Conservation (phyloP, 2,797 vertebrate species). For the Taenioides sp. region DNA sequence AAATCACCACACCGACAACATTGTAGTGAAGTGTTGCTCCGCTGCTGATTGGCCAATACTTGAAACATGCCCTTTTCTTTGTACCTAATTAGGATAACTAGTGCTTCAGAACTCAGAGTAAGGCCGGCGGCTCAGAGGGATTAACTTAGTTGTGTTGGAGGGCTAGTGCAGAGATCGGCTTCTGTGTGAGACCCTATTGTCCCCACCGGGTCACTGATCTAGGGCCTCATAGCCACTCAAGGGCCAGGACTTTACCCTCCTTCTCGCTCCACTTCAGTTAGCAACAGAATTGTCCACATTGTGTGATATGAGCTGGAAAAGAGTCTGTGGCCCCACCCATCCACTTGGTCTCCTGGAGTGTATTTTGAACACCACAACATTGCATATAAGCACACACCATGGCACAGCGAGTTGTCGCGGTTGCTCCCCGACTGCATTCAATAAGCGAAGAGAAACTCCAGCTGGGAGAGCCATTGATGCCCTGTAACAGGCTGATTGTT, state of each 20-base stretch:
- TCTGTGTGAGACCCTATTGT: constrained; percentile 68
- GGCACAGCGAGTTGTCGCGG: constrained; percentile 32
- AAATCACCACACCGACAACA: constrained; percentile 43
- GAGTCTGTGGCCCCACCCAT: constrained; percentile 76
- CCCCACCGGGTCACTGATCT: constrained; percentile 67
- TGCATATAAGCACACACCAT: constrained; percentile 39
- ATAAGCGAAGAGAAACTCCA: constrained; percentile 74
- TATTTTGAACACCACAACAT: constrained; percentile 79
- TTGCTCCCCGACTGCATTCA: constrained; percentile 55
- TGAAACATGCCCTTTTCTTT: constrained; percentile 64
- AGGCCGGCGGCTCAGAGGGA: constrained; percentile 63
- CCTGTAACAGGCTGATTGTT: constrained; percentile 77
- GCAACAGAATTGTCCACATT: constrained; percentile 74
- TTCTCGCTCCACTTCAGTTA: constrained; percentile 73
- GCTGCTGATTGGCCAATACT: constrained; percentile 47
- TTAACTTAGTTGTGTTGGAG: constrained; percentile 74
- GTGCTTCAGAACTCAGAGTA: constrained; percentile 61
- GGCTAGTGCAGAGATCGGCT: constrained; percentile 62
- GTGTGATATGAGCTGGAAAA: constrained; percentile 77
- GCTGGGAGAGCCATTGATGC: constrained; percentile 82
- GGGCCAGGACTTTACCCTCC: constrained; percentile 70
- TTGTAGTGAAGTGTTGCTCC: constrained; percentile 41
- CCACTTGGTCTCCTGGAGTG: constrained; percentile 72
- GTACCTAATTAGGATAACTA: constrained; percentile 61
- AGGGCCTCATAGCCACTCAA: constrained; percentile 71